These are phyloP conservation scores for Pampusana beccarii DNA, from an alignment of 2,113 vertebrate species.

Conservation along the genomic window DNA sequence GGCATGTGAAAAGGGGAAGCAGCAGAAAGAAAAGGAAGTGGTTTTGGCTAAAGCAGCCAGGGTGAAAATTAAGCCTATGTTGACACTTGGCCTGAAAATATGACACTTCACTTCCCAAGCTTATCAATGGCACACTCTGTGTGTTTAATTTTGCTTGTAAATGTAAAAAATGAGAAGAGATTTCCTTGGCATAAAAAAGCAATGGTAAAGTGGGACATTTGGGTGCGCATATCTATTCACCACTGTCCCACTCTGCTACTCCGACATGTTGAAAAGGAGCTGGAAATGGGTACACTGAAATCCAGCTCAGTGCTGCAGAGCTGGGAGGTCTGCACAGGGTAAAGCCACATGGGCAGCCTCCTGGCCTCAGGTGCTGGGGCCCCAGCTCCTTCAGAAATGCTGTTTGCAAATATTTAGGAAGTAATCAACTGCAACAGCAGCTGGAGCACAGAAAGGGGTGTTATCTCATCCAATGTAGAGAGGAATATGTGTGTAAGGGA, in stretches of 20 bases:
- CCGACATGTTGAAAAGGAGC: not conserved
- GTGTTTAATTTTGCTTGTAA: not conserved
- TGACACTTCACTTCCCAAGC: not conserved
- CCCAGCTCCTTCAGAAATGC: not conserved
- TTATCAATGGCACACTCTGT: not conserved
- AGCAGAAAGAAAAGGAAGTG: not conserved
- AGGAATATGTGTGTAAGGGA: not conserved
- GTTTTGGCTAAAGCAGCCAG: not conserved
- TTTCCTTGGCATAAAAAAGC: not conserved
- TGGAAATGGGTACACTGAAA: not conserved
- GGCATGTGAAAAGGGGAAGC: not conserved
- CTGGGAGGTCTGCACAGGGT: not conserved
- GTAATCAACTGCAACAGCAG: not conserved
- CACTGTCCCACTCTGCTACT: not conserved
- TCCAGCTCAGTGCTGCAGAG: accelerated
- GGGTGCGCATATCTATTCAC: accelerated
- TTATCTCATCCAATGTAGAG: not conserved
- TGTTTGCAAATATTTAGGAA: not conserved
- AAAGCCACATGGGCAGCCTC: not conserved
- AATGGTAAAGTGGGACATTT: not conserved
- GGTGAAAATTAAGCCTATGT: not conserved
- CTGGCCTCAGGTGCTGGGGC: not conserved
- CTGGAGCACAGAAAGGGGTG: not conserved
- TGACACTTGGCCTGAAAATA: not conserved
- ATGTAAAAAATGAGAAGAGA: not conserved